Base-by-base conservation (phyloP, 1,140 invertebrate genomes). In the Apis florea region DNA sequence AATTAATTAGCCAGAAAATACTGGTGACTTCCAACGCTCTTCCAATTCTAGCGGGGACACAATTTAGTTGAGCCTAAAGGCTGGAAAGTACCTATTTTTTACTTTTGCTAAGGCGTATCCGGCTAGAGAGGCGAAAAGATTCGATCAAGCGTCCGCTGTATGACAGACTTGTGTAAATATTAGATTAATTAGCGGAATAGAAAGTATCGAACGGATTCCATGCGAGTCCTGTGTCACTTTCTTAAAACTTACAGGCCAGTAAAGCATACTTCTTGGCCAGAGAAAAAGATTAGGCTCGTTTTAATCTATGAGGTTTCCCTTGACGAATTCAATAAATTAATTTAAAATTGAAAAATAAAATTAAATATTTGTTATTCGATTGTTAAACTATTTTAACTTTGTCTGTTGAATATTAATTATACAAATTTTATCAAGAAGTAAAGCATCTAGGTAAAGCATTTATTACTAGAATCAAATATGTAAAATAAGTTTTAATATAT, bases 141-240 rank as follows among this genome's bases (percentile, higher is more conserved):
- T 51, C 53, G 54, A 59, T 40, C 31, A 61, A 21, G 58, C 69
- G 73, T 77, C 51, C 53, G 56, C 56, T 78, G 82, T 79, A 81
- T 63, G 75, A 74, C 76, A 51, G 58, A 79, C 79, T 74, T 70
- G 51, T 88, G 85, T 88, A 88, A 61, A 88, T 88, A 88, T 53
- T 88, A 88, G 85, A 84, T 71, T 87, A 87, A 88, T 87, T 88
- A 87, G 84, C n/a, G 24, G 9, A 13, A 9, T 31, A 26, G 12
- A 24, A 64, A 61, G 56, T 40, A 76, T 84, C 69, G 74, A 79
- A 76, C 72, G 66, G 77, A 17, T 79, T 64, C 51, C 68, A 63
- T 21, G 69, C 26, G 70, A 80, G 19, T 72, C 12, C 26, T 58
- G 59, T 58, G 58, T 61, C 71, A 10, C 31, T 58, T 67, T 79